A percentile compares a stretch with the other conserved stretches of the same genome.
Conservation (phyloP, 2,888 invertebrate species). For the Hydrotaea diabolus region DNA sequence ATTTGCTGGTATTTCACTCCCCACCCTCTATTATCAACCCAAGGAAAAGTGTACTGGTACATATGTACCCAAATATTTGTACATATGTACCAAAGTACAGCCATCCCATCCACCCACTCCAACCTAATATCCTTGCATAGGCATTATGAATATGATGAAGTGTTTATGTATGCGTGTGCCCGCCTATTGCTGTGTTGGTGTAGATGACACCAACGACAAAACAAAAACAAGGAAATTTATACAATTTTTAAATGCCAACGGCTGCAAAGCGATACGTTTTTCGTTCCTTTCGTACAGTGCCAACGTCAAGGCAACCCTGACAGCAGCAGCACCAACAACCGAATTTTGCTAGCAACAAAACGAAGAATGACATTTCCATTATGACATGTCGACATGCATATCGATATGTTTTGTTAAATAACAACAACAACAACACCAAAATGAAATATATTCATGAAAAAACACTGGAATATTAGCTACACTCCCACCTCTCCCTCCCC, state of each 20-base stretch:
- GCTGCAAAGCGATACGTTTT: not conserved
- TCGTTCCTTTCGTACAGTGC: not conserved
- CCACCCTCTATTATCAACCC: too few relatives aligned
- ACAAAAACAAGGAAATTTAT: conserved; percentile 6
- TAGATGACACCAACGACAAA: not conserved
- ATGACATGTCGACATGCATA: conserved; percentile 29
- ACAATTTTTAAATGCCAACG: conserved; percentile 15
- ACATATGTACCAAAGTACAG: not conserved
- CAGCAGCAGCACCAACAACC: not conserved
- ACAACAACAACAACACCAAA: not conserved
- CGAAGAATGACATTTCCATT: conserved; percentile 16
- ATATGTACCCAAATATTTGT: not conserved
- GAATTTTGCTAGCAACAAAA: not conserved
- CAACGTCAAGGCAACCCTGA: too few relatives aligned
- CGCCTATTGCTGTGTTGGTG: too few relatives aligned
- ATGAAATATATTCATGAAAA: not conserved
- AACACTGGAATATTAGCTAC: not conserved
- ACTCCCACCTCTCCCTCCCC: not conserved
- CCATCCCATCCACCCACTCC: too few relatives aligned
- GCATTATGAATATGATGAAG: not conserved
- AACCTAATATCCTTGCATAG: too few relatives aligned
- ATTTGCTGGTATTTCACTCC: too few relatives aligned
- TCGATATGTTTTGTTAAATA: conserved; percentile 18
- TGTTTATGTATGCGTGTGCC: not conserved
- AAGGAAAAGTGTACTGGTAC: not conserved